phyloP scores from a whole-genome alignment of 2,113 vertebrate genomes.

The Sturnus vulgaris region DNA sequence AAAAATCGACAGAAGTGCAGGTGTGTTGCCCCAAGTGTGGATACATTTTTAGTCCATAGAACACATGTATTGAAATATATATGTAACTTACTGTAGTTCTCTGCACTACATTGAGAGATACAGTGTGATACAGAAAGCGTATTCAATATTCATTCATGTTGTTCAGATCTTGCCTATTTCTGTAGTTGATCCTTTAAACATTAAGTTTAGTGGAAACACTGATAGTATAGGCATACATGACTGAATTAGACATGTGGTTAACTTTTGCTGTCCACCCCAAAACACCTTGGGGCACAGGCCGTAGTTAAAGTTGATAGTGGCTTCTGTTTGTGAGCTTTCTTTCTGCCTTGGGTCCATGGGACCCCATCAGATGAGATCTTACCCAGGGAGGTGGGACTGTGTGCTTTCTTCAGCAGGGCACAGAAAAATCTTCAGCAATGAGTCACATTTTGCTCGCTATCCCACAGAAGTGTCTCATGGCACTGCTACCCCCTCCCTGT shows the following conservation, averaged over 20 bases:
- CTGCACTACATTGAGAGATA: background rate
- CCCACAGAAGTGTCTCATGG: background rate
- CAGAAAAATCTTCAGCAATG: background rate
- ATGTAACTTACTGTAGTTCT: background rate
- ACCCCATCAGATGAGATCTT: background rate
- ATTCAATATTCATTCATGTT: background rate
- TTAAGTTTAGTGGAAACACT: background rate
- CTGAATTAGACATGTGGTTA: background rate
- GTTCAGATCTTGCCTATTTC: background rate
- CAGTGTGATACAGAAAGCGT: background rate
- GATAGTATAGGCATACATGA: background rate
- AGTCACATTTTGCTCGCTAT: background rate
- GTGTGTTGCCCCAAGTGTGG: background rate
- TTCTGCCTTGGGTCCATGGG: background rate
- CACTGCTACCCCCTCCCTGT: fast-evolving
- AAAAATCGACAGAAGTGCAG: background rate
- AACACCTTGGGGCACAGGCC: background rate
- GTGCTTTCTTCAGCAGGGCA: fast-evolving
- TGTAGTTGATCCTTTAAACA: background rate
- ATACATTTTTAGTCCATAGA: background rate
- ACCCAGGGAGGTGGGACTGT: background rate
- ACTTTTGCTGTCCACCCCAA: background rate
- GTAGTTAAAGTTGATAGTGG: background rate
- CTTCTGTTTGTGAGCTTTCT: background rate
- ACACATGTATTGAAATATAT: background rate